Base-by-base conservation (phyloP, 2,888 invertebrate genomes). In the Meandrusa payeni region DNA sequence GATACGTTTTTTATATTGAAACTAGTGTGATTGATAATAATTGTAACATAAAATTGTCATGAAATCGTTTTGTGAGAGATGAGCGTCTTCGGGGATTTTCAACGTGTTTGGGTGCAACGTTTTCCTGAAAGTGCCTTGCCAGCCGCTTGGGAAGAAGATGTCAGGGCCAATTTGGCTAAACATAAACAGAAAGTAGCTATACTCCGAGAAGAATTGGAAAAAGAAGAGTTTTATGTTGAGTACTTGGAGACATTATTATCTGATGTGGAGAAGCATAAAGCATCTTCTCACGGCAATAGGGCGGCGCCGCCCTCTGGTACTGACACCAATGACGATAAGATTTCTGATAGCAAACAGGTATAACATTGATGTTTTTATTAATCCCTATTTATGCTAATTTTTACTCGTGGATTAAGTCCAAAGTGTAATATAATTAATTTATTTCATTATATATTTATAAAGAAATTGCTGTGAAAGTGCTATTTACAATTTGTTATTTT, bases 101-200 rank as follows among this genome's bases (percentile, higher is more conserved):
- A 95, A 89, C 94, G 94, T 78, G 94, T 96, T 83, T 96, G 96
- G 96, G 91, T 93, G 87, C 93, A 95, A 89, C 91, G 95, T 71
- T 96, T 96, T 90, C 96, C 96, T 59, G 95, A 95, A 72, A 95
- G 95, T 88, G 94, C 94, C 60, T 89, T 96, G 64, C 96, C 96
- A 76, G 94, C 94, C 74, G 95, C 95, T 75, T 96, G 95, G 96
- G 96, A 96, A 80, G 95, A 95, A 87, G 95, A 96, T 89, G 95
- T 96, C 70, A 92, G 95, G 71, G 94, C 95, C 59, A 96, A 96
- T 89, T 90, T 97, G 64, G 92, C 93, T 67, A 94, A 95, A 82
- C 96, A 97, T 89, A 94, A 94, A 89, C 92, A 94, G 77, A 95
- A 94, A 90, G 95, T 96, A 53, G 89, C 91, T 54, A 90, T 93